These are phyloP conservation scores for Danionella dracula DNA, from an alignment of 2,797 vertebrate genomes.

Conservation along the genomic window DNA sequence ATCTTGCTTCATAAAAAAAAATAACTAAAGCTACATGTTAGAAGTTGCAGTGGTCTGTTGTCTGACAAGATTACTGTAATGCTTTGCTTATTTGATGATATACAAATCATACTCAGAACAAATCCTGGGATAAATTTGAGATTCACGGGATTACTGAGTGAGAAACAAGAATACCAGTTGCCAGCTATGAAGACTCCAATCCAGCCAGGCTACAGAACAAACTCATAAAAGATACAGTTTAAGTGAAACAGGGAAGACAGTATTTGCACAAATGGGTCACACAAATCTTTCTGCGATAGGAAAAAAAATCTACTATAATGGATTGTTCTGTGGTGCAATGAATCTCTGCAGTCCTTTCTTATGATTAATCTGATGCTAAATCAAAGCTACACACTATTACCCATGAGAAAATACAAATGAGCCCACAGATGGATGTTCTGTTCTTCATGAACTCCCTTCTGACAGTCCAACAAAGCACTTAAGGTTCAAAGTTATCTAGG, in stretches of 20 bases:
- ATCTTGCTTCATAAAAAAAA: no score
- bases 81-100: background rate
- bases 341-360: background rate
- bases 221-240: background rate
- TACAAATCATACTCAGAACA: background rate
- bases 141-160: background rate
- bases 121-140: slow-evolving; percentile 1
- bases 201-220: background rate
- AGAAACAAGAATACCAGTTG: background rate
- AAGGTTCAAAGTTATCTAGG: slow-evolving; percentile 27
- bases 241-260: background rate
- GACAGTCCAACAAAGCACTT: slow-evolving; percentile 11
- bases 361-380: background rate
- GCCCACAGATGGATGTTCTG: background rate
- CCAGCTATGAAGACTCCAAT: background rate
- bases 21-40: no score
- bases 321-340: background rate
- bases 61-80: background rate
- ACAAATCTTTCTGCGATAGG: no score
- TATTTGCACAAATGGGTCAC: background rate
- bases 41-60: no score
- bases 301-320: background rate
- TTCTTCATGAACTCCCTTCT: background rate
- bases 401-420: slow-evolving; percentile 6
- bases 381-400: slow-evolving; percentile 19